A percentile compares a stretch with the other conserved stretches of the same genome.
Conservation (phyloP, 1,140 invertebrate genomes). For the Drosophila gunungcola region DNA sequence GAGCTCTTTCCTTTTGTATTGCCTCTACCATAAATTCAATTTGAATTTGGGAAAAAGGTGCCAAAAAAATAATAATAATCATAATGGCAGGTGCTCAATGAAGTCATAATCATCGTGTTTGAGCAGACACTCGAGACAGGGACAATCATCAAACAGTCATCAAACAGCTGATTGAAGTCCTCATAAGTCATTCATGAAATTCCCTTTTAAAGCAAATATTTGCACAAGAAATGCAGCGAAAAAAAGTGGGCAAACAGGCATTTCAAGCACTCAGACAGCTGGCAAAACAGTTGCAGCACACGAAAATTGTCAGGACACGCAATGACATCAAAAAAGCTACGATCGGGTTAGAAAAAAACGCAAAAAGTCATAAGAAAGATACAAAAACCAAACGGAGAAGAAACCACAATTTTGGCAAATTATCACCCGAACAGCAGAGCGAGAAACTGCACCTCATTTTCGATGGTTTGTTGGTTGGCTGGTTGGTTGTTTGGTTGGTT, state of each 20-base stretch:
- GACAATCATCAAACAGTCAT: slow-evolving; percentile 44
- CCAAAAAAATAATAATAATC: slow-evolving; percentile 44
- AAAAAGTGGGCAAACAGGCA: slow-evolving; percentile 40
- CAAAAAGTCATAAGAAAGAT: slow-evolving; percentile 1
- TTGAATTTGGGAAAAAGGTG: slow-evolving; percentile 52
- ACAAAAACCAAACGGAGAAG: slow-evolving; percentile 19
- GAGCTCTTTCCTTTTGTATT: slow-evolving; percentile 28
- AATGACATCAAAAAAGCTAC: slow-evolving; percentile 59
- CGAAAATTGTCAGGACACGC: slow-evolving; percentile 74
- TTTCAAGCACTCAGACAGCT: slow-evolving; percentile 57
- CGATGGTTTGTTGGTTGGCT: slow-evolving; percentile 17
- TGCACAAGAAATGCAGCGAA: slow-evolving; percentile 51
- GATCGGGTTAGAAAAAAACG: slow-evolving; percentile 56
- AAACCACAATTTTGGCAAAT: slow-evolving; percentile 78
- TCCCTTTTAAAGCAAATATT: slow-evolving; percentile 61
- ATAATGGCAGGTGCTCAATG: slow-evolving; percentile 50
- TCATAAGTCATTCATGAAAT: slow-evolving; percentile 65
- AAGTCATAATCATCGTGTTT: slow-evolving; percentile 48
- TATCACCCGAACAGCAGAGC: slow-evolving; percentile 59
- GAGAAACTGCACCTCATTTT: slow-evolving; percentile 48
- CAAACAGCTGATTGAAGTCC: slow-evolving; percentile 70
- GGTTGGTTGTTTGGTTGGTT: not conserved
- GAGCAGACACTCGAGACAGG: slow-evolving; percentile 36
- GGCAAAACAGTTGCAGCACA: slow-evolving; percentile 69
- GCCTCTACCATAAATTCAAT: slow-evolving; percentile 37